phyloP scores from a whole-genome alignment of 2,797 vertebrate genomes.

The Amniataba percoides region DNA sequence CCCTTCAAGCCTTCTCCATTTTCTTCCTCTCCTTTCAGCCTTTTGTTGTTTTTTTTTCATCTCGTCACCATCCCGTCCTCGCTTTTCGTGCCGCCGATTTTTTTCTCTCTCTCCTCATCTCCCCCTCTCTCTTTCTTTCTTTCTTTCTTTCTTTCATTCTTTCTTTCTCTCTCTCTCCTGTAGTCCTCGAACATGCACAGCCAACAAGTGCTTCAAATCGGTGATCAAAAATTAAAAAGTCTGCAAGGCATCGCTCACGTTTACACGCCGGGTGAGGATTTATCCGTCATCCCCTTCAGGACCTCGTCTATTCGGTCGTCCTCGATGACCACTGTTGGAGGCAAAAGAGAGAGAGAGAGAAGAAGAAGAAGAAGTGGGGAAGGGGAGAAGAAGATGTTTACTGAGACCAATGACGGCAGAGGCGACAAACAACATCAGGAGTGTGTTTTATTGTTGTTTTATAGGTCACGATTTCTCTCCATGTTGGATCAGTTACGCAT shows the following conservation, averaged over 20 bases:
- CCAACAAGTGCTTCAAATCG: conserved; percentile 91
- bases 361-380: background rate
- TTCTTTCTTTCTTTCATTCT: conserved; percentile 41
- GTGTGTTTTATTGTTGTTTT: background rate
- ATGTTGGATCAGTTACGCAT: background rate
- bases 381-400: conserved; percentile 51
- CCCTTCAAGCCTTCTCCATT: conserved; percentile 48
- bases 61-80: conserved; percentile 65
- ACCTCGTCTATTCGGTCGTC: conserved; percentile 99
- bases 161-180: conserved; percentile 54
- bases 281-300: conserved; percentile 98
- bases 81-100: conserved; percentile 74
- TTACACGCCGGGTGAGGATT: conserved; percentile 97
- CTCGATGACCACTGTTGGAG: conserved; percentile 95
- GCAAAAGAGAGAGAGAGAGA: conserved; percentile 29
- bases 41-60: conserved; percentile 35
- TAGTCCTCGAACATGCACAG: conserved; percentile 92
- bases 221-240: conserved; percentile 89
- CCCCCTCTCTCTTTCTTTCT: background rate
- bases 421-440: background rate
- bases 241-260: conserved; percentile 84
- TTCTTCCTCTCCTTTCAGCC: conserved; percentile 36
- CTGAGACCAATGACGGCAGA: conserved; percentile 7
- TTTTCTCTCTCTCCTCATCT: conserved; percentile 51
- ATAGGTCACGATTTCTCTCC: conserved; percentile 8